Percentiles rank a stretch among this genome's conserved stretches.
phyloP scores from a whole-genome alignment of 2,797 vertebrate genomes.

The Clarias pachynema region DNA sequence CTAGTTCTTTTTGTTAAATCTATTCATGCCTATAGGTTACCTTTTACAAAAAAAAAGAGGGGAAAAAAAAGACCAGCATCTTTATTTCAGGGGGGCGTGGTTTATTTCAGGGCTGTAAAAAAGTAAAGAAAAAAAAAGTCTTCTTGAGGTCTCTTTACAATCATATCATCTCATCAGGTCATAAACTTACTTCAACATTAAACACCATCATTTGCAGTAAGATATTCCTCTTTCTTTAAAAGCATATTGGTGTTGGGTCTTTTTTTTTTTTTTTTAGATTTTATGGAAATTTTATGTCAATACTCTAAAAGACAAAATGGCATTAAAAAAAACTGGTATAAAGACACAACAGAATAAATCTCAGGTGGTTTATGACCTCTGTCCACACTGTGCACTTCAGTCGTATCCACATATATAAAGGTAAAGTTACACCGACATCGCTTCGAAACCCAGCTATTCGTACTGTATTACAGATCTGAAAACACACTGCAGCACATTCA shows the following conservation, averaged over 20 bases:
- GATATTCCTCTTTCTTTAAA: background rate
- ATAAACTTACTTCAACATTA: background rate
- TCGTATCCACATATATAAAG: background rate
- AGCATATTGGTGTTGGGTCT: background rate
- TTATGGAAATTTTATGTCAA: background rate
- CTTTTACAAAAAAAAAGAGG: background rate
- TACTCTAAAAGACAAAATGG: constrained; percentile 7
- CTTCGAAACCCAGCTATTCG: background rate
- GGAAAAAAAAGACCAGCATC: background rate
- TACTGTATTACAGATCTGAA: background rate
- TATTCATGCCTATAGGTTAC: background rate
- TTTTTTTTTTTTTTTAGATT: too few species aligned
- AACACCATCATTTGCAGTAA: background rate
- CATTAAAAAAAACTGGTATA: constrained; percentile 2
- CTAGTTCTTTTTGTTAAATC: background rate
- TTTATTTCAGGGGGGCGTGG: background rate
- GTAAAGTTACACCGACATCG: background rate
- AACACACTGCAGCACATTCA: background rate
- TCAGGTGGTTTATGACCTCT: background rate
- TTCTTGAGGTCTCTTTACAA: background rate
- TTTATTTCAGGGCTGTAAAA: background rate
- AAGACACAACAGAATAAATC: background rate
- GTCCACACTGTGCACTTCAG: constrained; percentile 23
- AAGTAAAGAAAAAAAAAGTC: background rate
- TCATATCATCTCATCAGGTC: background rate